Base-by-base conservation (phyloP, 2,797 vertebrate species). In the Oceanodroma leucorhoa region DNA sequence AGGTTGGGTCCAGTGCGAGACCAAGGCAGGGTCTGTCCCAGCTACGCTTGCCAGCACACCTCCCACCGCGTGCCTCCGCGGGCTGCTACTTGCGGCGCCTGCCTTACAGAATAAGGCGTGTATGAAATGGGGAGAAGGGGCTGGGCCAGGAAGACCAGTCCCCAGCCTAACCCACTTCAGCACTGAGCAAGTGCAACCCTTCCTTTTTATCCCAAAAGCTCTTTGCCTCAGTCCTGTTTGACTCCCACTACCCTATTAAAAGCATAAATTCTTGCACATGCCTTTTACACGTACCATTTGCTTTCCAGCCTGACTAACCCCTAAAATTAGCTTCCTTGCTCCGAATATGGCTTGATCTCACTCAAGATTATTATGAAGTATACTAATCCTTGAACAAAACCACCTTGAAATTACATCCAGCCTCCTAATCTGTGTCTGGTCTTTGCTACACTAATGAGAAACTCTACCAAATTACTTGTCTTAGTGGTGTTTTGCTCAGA, bases 11-110 rank as follows among this genome's bases (percentile, higher is more conserved):
- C 24, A n/a, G 14, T 0, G 1, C 0, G 0, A 75, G 76, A 7
- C 26, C 27, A 27, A 29, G 26, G 26, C 50, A 11, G 29, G 15
- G 14, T 29, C 54, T 72, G 23, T 26, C 50, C 34, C 46, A 54
- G 58, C n/a, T 67, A 32, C 8, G 1, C 29, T 20, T 15, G 17
- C 3, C 40, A 18, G 14, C 55, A 29, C 19, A 14, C 14, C 36
- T 10, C 2, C 0, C 20, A 2, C 5, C 5, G 40, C 8, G 0
- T 6, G 3, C 32, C 36, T 40, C 43, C 0, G 0, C 2, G 2
- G 41, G 26, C 1, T 48, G 19, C 60, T 80, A 1, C 1, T 0
- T 29, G 22, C 32, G 30, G 71, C 14, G 3, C 26, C 34, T 45
- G 29, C 55, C 34, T 69, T 61, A 38, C 29, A 46, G 23, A 65